Base-by-base conservation (phyloP, 2,113 vertebrate species). In the Hydrochoerus hydrochaeris region DNA sequence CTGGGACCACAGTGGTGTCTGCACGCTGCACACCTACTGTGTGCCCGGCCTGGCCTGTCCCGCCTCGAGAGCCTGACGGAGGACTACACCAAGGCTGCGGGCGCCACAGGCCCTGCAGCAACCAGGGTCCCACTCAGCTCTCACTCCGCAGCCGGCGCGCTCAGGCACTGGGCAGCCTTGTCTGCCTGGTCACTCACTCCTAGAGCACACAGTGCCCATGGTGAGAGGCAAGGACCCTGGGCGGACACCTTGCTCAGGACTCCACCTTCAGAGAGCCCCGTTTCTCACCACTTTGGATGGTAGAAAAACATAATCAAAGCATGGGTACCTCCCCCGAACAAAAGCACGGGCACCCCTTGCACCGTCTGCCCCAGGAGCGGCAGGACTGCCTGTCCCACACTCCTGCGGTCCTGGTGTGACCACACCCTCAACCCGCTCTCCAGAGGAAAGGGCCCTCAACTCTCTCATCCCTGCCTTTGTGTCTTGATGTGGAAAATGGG, bases 81-180 rank as follows among this genome's bases (percentile, higher is more conserved):
- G 0, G 17, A 58, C 60, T 41, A 4, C 1, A 17, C 32, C 0
- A 26, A n/a, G 26, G 46, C 46, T 5, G 17, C 5, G 46, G 16
- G n/a, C 41, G 3, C 0, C 0, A 22, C 22, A 13, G 7, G 12
- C 20, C 20, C 57, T 9, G 30, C 8, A 1, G 52, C 17, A 0
- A 0, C 9, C 5, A 7, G n/a, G 32, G 8, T 28, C 10, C 41
- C 2, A 28, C 38, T 16, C n/a, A 3, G 71, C n/a, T 16, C 54
- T 8, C 5, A 3, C 41, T 35, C 41, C 13, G 28, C 30, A n/a
- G 54, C n/a, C 9, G 5, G 30, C 0, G 2, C 30, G 4, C 57
- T 63, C 54, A 12, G 30, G 44, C 32, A 3, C 52, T 1, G 14
- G 35, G 1, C 0, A 7, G 9, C 41, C 58, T 78, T 20, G 58